These are phyloP conservation scores for Drosophila ustulata DNA, from an alignment of 2,888 invertebrate species.

Conservation along the genomic window DNA sequence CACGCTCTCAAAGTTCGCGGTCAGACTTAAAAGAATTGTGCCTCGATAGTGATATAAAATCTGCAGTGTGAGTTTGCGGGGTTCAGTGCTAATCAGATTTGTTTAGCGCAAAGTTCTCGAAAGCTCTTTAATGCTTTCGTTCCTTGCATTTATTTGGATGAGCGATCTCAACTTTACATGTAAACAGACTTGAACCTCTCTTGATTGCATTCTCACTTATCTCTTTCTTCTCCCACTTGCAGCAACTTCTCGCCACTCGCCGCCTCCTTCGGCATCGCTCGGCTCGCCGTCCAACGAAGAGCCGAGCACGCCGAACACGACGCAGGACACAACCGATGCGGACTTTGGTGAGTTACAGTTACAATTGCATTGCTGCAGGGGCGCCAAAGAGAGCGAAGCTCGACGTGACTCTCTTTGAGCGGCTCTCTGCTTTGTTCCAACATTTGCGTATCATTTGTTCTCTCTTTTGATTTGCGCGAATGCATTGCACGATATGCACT, in stretches of 20 bases:
- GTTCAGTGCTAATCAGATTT: not conserved
- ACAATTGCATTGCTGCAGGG: not conserved
- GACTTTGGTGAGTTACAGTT: constrained; percentile 81
- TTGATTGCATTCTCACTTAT: not conserved
- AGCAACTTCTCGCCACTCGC: constrained; percentile 75
- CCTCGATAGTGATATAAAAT: not conserved
- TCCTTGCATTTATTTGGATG: not conserved
- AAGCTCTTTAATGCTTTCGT: not conserved
- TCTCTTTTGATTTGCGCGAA: constrained; percentile 56
- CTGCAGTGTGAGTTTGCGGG: not conserved
- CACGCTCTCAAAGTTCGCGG: not conserved
- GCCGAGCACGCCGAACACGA: constrained; percentile 70
- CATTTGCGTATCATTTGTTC: constrained; percentile 43
- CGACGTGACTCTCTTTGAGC: constrained; percentile 26
- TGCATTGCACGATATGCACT: constrained; percentile 52
- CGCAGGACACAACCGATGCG: constrained; percentile 59
- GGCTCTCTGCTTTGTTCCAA: constrained; percentile 37
- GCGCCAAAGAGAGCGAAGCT: constrained; percentile 6
- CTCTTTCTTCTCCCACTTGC: not conserved
- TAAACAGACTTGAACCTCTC: not conserved
- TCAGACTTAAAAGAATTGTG: not conserved
- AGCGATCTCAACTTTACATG: not conserved
- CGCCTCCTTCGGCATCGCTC: constrained; percentile 51
- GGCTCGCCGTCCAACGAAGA: constrained; percentile 58
- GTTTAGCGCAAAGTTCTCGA: not conserved